Base-by-base conservation (phyloP, 1,140 invertebrate genomes). In the Brachionus manjavacas region DNA sequence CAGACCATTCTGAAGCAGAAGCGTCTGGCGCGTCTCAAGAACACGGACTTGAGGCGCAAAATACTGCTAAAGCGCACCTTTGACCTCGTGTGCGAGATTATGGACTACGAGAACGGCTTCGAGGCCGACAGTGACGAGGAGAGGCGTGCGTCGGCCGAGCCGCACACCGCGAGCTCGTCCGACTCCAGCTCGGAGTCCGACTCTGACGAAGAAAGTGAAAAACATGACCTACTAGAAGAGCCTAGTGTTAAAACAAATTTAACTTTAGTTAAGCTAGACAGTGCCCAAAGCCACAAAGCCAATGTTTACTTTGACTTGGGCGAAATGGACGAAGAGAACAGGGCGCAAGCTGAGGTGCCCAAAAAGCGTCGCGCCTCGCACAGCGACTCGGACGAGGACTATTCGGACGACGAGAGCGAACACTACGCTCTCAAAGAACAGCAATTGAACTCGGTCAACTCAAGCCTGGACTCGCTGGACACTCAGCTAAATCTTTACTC, bases 101-200 rank as follows among this genome's bases (percentile, higher is more conserved):
- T 81, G 64, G 79, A 81, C 28, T 55, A 81, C 43, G 79, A 81
- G 16, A 81, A 81, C 64, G 79, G 52, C 20, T 76, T 76, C 41
- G 72, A 76, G n/a, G 39, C n/a, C 46, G 43, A 76, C 41, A n/a
- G n/a, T n/a, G n/a, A n/a, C n/a, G n/a, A n/a, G n/a, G n/a, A n/a
- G n/a, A n/a, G n/a, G n/a, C n/a, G n/a, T n/a, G n/a, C n/a, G n/a
- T n/a, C n/a, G n/a, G n/a, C n/a, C n/a, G n/a, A n/a, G n/a, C n/a
- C n/a, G n/a, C n/a, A n/a, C n/a, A 12, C 0, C 35, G 28, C 43
- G 20, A 16, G 9, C 41, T 49, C 72, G n/a, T n/a, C n/a, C n/a
- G n/a, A n/a, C 9, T 76, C 43, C n/a, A 76, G 39, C 20, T 76
- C 43, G 3, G 72, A 76, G n/a, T 74, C 39, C 4, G 72, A 76